Evolutionary conservation across 2,797 vertebrate genomes (phyloP), one percentile per base, ranked within the genome.

Genomic region (Channallabes apus): DNA sequence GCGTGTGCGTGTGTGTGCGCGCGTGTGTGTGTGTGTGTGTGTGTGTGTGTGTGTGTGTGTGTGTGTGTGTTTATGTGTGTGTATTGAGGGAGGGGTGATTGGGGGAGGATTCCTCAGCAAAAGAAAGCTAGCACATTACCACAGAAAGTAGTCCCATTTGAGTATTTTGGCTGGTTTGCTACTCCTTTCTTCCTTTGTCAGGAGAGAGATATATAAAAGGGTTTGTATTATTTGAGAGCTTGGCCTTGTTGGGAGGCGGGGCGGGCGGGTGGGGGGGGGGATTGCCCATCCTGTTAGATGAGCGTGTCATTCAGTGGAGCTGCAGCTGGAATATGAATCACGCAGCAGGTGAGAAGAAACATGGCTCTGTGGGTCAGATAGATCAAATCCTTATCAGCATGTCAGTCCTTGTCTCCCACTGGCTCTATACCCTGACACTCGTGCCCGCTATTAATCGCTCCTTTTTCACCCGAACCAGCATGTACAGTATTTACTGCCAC

Each of bases 331-430:
- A 84, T 89, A 87, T 86, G 86, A 88, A 90, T 89, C 83, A 84
- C 32, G 46, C 65, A 18, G 38, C 85, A 68, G 83, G 73, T 79
- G 61, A 68, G 35, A 82, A 86, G 87, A 87, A 84, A 75, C 89
- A 87, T 83, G 67, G 82, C 81, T 89, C 79, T 67, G 35, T 54
- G 67, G 89, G 87, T 90, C 85, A 89, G 67, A 90, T 90, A 87
- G 86, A 91, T 91, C 88, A 89, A 87, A 90, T 82, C 77, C 85
- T 88, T 91, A 90, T 90, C 91, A 86, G 83, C 24, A 17, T 56
- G 73, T 89, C 88, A 85, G 82, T 87, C 82, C 68, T 85, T 88
- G 89, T 87, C 90, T 86, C 86, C 86, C 87, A 62, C 62, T 24
- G 71, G 65, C 84, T 82, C 82, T 88, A 80, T 89, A 82, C 86